Evolutionary conservation across 2,113 vertebrate species (phyloP).

Genomic region (Podiceps cristatus): DNA sequence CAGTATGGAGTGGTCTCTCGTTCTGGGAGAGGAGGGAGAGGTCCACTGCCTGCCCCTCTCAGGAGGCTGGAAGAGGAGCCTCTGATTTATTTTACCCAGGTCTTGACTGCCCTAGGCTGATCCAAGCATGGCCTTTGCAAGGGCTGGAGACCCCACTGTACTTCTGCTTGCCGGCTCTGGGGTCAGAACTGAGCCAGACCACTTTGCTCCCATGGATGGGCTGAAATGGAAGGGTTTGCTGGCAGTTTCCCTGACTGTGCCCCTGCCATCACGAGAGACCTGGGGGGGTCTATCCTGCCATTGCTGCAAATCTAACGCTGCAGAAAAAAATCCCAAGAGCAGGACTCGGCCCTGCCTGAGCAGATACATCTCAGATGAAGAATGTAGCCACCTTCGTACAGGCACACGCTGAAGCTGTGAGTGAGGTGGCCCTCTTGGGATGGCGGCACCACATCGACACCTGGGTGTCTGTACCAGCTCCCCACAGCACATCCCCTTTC

Average conservation of each 20-base stretch:
- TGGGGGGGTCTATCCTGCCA: background rate
- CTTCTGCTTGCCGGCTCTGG: background rate
- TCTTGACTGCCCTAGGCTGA: background rate
- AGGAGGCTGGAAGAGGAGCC: background rate
- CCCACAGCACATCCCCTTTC: rapidly evolving
- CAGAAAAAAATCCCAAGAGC: background rate
- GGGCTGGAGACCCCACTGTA: background rate
- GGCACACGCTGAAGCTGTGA: background rate
- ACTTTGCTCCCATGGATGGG: background rate
- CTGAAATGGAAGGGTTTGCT: background rate
- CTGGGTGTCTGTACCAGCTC: background rate
- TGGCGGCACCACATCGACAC: background rate
- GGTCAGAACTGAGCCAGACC: background rate
- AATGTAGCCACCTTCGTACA: background rate
- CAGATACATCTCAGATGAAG: background rate
- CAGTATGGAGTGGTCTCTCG: background rate
- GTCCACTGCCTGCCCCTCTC: background rate
- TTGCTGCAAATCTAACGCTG: background rate
- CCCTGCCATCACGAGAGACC: background rate
- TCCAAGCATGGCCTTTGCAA: background rate
- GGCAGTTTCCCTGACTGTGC: background rate
- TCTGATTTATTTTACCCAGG: background rate
- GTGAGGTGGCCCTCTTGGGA: background rate
- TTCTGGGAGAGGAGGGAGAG: background rate
- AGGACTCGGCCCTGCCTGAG: background rate